These are phyloP conservation scores for Rhizomys pruinosus DNA, from an alignment of 2,113 vertebrate species.

Conservation along the genomic window DNA sequence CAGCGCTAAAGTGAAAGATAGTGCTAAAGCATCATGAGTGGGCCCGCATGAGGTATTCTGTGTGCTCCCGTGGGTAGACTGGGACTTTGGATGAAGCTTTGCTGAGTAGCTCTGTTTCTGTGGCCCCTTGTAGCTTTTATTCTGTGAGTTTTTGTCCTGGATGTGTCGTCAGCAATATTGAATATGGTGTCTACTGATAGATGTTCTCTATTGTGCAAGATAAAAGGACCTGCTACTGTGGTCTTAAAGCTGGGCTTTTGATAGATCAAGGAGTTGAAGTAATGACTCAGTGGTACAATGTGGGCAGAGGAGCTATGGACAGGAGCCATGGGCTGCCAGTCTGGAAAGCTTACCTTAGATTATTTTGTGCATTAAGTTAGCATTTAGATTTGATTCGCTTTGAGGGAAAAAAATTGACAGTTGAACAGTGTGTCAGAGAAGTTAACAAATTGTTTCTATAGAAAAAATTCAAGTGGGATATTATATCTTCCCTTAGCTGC, in stretches of 20 bases:
- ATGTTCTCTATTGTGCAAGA: neutral
- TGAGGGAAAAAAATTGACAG: neutral
- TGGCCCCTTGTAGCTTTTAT: too few relatives aligned
- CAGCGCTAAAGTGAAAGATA: neutral
- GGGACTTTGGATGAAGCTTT: neutral
- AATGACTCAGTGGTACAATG: neutral
- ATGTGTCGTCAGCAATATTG: neutral
- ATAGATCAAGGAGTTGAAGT: neutral
- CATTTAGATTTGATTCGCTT: neutral
- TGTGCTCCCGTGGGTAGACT: neutral
- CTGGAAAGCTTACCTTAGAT: neutral
- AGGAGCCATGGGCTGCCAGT: too few relatives aligned
- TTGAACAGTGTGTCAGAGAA: neutral
- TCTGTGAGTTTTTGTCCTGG: neutral
- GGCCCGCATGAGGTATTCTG: neutral
- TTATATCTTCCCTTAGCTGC: fast-evolving
- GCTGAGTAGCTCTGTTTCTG: neutral
- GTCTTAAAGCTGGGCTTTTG: neutral
- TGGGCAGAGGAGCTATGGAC: neutral
- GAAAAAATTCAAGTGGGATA: neutral
- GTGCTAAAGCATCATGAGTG: neutral
- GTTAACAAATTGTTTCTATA: neutral
- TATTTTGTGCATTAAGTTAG: neutral
- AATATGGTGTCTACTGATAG: too few relatives aligned
- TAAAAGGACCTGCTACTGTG: neutral